Evolutionary conservation across 2,888 invertebrate genomes (phyloP), one percentile per base, ranked within the genome.

Genomic region (Agriopis leucophaearia): DNA sequence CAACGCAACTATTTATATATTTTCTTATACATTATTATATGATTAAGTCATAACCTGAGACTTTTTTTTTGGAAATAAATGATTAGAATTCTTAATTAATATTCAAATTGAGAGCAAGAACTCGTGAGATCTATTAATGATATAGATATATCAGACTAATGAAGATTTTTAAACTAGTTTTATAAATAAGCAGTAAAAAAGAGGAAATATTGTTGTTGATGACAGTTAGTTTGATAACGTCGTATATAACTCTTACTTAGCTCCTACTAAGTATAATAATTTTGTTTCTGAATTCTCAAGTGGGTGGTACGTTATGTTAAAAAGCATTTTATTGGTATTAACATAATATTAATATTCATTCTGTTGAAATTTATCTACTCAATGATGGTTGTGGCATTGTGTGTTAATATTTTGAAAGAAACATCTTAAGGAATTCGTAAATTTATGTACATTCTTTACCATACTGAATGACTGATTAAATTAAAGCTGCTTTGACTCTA

Each of bases 131-230:
- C 47, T 51, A n/a, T 38, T 52, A 58, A 38, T 59, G 48, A 59
- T 56, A 59, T 4, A 65, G 58, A 59, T 66, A 59, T 66, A 59
- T 62, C 62, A 54, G 15, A 13, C 66, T 52, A 67, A 63, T 63
- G 55, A 38, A 64, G 45, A 56, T 62, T 54, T 40, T 56, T 52
- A 59, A 62, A 62, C 55, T 62, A 63, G 66, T 68, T 73, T 75
- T 78, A 74, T 75, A 75, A 76, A 69, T 72, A 56, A 5, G 72
- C 60, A 64, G 78, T 81, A 82, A 81, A 83, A 80, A 79, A 77
- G 52, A 72, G 60, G 64, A 67, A 74, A 77, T 74, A 70, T 76
- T 69, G 65, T 51, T 36, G 45, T 16, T 42, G 77, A 60, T 76
- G 80, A 82, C 81, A 82, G 72, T 61, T 54, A 62, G 50, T 62